Evolutionary conservation across 2,797 vertebrate genomes (phyloP).

Genomic region (Selene dorsalis): DNA sequence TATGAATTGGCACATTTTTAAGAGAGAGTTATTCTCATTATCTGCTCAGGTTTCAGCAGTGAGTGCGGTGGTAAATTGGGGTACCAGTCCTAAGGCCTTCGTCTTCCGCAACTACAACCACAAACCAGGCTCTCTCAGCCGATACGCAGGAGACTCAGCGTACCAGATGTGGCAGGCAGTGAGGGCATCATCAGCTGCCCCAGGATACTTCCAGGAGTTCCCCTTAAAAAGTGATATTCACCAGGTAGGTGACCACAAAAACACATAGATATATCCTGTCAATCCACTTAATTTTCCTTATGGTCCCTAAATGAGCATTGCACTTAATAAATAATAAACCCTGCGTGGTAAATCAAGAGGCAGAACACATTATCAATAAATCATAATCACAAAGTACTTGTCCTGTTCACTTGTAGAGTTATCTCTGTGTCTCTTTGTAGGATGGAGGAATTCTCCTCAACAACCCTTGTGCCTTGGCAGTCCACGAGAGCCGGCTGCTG

Average conservation of each 20-base stretch:
- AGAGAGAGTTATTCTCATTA: neutral
- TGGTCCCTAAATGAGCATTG: neutral
- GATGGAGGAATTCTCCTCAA: slow-evolving; percentile 84
- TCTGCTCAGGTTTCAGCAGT: slow-evolving; percentile 82
- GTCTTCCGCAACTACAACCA: slow-evolving; percentile 86
- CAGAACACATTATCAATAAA: neutral
- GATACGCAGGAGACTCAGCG: slow-evolving; percentile 80
- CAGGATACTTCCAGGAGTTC: slow-evolving; percentile 86
- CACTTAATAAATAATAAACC: too few species aligned
- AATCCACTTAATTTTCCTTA: neutral
- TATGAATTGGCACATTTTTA: slow-evolving; percentile 3
- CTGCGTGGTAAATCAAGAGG: neutral
- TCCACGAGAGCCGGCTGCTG: slow-evolving; percentile 83
- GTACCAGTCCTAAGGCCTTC: slow-evolving; percentile 82
- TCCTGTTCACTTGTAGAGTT: neutral
- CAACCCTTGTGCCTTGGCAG: slow-evolving; percentile 84
- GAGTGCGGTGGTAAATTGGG: slow-evolving; percentile 85
- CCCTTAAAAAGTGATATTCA: slow-evolving; percentile 83
- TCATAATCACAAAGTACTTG: neutral
- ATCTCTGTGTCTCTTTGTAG: slow-evolving; percentile 60
- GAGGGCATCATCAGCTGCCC: slow-evolving; percentile 84
- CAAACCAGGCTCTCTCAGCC: slow-evolving; percentile 78
- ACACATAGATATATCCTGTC: too few species aligned
- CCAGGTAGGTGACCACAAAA: slow-evolving; percentile 77
- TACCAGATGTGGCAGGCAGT: slow-evolving; percentile 85